phyloP scores from a whole-genome alignment of 2,113 vertebrate species.

The Brachirus orientalis region DNA sequence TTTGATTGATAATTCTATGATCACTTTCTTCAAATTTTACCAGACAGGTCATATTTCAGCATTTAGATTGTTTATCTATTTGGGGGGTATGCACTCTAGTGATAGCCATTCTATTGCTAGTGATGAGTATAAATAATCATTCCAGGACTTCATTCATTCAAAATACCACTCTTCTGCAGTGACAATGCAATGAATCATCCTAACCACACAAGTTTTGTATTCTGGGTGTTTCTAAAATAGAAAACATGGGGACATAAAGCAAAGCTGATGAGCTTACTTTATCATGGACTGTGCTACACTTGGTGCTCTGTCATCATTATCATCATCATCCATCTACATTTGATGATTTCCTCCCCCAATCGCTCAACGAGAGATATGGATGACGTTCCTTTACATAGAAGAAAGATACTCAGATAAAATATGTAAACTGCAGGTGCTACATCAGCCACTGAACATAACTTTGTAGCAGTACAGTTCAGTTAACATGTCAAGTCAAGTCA shows the following conservation, averaged over 20 bases:
- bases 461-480: too few relatives aligned
- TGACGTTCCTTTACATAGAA: not conserved
- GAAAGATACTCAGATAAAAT: not conserved
- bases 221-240: constrained; percentile 14
- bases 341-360: not conserved
- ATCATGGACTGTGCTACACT: constrained; percentile 13
- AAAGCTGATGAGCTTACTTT: constrained; percentile 37
- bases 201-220: not conserved
- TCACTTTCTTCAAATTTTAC: too few relatives aligned
- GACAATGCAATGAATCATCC: not conserved
- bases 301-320: constrained; percentile 20
- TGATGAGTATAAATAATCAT: too few relatives aligned
- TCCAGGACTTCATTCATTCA: not conserved
- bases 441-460: too few relatives aligned
- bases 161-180: not conserved
- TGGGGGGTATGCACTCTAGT: too few relatives aligned
- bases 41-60: too few relatives aligned
- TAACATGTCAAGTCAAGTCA: too few relatives aligned
- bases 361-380: not conserved
- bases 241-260: constrained; percentile 17
- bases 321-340: not conserved
- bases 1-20: too few relatives aligned
- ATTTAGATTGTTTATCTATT: too few relatives aligned
- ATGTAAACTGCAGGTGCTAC: too few relatives aligned
- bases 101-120: too few relatives aligned